phyloP scores from a whole-genome alignment of 2,113 vertebrate species.

The Pachyramphus minor region DNA sequence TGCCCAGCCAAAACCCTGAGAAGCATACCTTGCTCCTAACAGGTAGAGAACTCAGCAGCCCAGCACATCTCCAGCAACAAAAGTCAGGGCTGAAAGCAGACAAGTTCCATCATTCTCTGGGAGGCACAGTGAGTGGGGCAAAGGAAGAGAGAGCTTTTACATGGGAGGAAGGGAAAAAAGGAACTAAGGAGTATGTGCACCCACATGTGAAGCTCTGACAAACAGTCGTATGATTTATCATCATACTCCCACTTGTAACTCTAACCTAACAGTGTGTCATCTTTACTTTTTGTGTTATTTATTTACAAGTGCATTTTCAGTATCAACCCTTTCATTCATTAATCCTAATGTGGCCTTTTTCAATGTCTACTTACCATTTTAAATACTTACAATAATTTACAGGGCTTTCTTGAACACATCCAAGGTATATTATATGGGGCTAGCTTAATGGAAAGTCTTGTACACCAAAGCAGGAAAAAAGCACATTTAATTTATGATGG shows the following conservation, averaged over 20 bases:
- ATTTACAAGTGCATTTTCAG: constrained; percentile 81
- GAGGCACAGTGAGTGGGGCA: not conserved
- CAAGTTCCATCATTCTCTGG: not conserved
- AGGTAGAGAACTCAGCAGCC: not conserved
- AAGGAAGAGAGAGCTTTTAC: not conserved
- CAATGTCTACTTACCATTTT: constrained; percentile 82
- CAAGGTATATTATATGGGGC: constrained; percentile 81
- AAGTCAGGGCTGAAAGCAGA: not conserved
- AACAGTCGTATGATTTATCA: constrained; percentile 66
- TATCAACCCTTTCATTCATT: constrained; percentile 81
- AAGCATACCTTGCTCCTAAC: not conserved
- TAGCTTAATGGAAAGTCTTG: constrained; percentile 84
- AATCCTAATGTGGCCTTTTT: constrained; percentile 84
- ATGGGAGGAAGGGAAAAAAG: not conserved
- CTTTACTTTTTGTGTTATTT: constrained; percentile 78
- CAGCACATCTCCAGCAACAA: not conserved
- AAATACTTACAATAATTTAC: constrained; percentile 84
- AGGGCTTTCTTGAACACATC: constrained; percentile 80
- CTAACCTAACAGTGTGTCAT: constrained; percentile 77
- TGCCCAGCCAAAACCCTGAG: not conserved
- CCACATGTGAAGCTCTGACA: constrained; percentile 39
- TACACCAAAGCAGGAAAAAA: constrained; percentile 74
- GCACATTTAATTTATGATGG: constrained; percentile 76
- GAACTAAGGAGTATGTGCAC: not conserved
- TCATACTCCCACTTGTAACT: constrained; percentile 71